Base-by-base conservation (phyloP, 2,888 invertebrate genomes). In the Drosophila kuntzei region DNA sequence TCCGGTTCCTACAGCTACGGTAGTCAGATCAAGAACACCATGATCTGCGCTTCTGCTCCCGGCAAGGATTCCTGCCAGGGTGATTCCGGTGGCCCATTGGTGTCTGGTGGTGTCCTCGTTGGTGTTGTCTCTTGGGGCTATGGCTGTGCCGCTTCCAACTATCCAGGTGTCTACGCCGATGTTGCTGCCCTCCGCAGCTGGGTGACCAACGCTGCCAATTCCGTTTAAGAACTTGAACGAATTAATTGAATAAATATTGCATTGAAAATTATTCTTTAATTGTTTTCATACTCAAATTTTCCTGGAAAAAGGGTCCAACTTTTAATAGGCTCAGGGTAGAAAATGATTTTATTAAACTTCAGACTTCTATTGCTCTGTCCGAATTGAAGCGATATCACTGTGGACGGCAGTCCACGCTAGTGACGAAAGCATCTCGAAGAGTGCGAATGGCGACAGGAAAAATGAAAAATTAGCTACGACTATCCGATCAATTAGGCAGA, bases 1-100 rank as follows among this genome's bases (percentile, higher is more conserved):
- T 81, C 79, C 2, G 63, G 73, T 0, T 91, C 92, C 0, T 94
- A 94, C 72, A 67, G 85, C 6, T 83, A 87, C 27, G 81, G 85
- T 20, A 61, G 46, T 16, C 39, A 55, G 12, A 73, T 87, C 50
- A 59, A 0, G 54, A 25, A 1, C 1, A 46, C 62, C 14, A 89
- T 90, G 90, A 80, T 90, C 51, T 89, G 90, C 43, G 89, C 90
- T 32, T 62, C 70, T 18, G 47, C 71, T 29, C 16, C 43, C 25
- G 79, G 79, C 16, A 89, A 87, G 76, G 89, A 90, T 49, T 54
- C 90, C 22, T 90, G 90, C 76, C 87, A 90, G 69, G 91, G 90
- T 50, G 91, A 91, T 60, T 90, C 90, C 6, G 91, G 91, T 70
- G 91, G 91, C 62, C 91, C 91, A 66, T 76, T 90, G 76, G 80